Conservation (phyloP, 2,113 vertebrate species). For the Grantiella picta region DNA sequence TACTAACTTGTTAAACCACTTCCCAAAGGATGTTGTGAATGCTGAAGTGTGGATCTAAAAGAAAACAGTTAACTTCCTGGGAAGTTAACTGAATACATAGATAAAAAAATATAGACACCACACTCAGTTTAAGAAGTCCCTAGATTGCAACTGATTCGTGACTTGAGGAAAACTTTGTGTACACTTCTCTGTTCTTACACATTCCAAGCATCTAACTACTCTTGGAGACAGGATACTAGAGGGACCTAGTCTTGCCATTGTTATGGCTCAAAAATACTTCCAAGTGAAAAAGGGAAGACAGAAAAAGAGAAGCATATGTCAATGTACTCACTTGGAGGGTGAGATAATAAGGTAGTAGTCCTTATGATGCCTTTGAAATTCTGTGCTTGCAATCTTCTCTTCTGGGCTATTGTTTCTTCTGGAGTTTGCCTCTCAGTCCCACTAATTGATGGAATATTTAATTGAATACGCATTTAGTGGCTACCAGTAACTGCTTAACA, state of each 20-base stretch:
- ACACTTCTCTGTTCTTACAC: neutral
- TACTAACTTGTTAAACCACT: neutral
- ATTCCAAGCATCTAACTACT: neutral
- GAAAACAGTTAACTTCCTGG: neutral
- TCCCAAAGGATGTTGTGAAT: neutral
- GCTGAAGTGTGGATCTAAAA: neutral
- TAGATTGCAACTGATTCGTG: neutral
- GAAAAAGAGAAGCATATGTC: neutral
- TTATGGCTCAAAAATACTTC: neutral
- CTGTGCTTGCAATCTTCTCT: neutral
- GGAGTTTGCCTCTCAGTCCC: neutral
- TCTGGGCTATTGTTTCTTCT: neutral
- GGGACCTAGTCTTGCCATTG: neutral
- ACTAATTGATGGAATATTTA: neutral
- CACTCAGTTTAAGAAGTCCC: neutral
- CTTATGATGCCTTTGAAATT: neutral
- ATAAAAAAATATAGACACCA: neutral
- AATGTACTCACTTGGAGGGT: neutral
- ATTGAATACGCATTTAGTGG: neutral
- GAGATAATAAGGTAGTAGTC: neutral
- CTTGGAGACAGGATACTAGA: neutral
- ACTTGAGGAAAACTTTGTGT: neutral
- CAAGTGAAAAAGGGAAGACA: neutral
- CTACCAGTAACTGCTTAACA: neutral
- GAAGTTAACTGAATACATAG: neutral